Evolutionary conservation across 2,888 invertebrate species (phyloP).

Genomic region (Calliphora vomitoria): DNA sequence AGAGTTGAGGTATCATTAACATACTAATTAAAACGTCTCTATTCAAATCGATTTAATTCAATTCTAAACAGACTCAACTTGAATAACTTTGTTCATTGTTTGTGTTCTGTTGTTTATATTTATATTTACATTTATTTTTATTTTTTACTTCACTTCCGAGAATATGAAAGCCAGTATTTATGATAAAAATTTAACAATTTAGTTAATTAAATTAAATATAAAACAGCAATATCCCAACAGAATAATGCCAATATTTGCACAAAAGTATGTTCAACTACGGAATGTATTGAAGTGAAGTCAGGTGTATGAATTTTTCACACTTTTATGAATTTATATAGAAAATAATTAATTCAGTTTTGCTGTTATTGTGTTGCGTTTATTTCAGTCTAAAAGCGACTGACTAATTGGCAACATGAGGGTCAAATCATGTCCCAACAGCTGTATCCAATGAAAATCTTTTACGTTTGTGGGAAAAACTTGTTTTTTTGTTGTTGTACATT

Average conservation of each 20-base stretch:
- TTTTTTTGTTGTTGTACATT: background rate
- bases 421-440: background rate
- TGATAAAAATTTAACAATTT: conserved; percentile 13
- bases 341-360: conserved; percentile 30
- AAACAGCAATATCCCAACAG: too few species aligned
- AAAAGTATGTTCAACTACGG: conserved; percentile 12
- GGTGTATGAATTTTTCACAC: conserved; percentile 41
- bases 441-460: background rate
- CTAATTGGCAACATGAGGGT: conserved; percentile 51
- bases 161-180: background rate
- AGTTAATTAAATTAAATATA: conserved; percentile 22
- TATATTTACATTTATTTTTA: background rate
- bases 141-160: conserved; percentile 41
- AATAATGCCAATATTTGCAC: background rate
- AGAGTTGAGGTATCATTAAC: conserved; percentile 13
- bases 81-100: background rate
- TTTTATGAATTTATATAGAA: conserved; percentile 30
- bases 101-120: background rate
- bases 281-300: conserved; percentile 33
- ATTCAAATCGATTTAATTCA: conserved; percentile 11
- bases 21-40: conserved; percentile 32
- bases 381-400: conserved; percentile 13
- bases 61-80: background rate
- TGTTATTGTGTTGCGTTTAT: background rate
- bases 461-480: conserved; percentile 10